Evolutionary conservation across 2,888 invertebrate genomes (phyloP).

Genomic region (Latrodectus hesperus): DNA sequence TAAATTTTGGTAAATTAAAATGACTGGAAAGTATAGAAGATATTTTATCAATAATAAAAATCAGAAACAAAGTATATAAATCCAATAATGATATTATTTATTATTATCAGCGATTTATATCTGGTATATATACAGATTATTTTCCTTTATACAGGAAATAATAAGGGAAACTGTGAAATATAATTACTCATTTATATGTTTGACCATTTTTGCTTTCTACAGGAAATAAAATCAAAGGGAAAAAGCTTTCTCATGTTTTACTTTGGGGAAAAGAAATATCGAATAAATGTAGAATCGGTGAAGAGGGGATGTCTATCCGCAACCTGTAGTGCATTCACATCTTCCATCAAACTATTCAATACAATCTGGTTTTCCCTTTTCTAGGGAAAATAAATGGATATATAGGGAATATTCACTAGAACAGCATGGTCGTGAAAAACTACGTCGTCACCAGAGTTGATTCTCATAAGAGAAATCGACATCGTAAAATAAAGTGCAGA

Average conservation of each 20-base stretch:
- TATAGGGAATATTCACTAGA: background rate
- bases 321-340: conserved; percentile 23
- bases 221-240: conserved; percentile 19
- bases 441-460: background rate
- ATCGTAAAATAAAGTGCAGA: conserved; percentile 2
- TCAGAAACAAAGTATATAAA: too few relatives aligned
- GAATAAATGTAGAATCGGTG: conserved; percentile 49
- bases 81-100: too few relatives aligned
- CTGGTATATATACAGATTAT: too few relatives aligned
- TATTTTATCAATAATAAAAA: too few relatives aligned
- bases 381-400: conserved; percentile 13
- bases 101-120: too few relatives aligned
- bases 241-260: conserved; percentile 52
- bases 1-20: too few relatives aligned
- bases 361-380: conserved; percentile 24
- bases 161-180: too few relatives aligned
- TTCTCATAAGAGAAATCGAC: background rate
- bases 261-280: conserved; percentile 28
- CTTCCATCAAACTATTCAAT: conserved; percentile 43
- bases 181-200: too few relatives aligned
- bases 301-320: conserved; percentile 50
- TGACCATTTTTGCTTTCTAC: background rate
- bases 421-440: background rate
- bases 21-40: too few relatives aligned
- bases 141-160: too few relatives aligned